Conservation (phyloP, 1,140 invertebrate genomes). For the Latrodectus geometricus region DNA sequence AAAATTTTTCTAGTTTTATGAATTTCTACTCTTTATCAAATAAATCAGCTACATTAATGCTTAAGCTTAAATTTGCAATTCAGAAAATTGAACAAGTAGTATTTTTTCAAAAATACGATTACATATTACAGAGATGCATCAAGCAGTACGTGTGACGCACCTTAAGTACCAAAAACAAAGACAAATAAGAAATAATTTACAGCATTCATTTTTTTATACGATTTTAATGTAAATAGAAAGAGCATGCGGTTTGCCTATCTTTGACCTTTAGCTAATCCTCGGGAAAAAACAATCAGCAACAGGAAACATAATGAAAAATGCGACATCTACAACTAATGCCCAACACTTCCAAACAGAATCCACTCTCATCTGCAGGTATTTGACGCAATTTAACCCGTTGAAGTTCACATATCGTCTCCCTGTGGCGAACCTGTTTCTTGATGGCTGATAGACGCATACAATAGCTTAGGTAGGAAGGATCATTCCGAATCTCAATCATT, state of each 20-base stretch:
- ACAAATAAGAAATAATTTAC: neutral
- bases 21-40: too few relatives aligned
- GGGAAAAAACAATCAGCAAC: conserved; percentile 33
- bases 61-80: too few relatives aligned
- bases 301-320: neutral
- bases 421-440: conserved; percentile 59
- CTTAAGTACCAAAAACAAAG: neutral
- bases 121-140: too few relatives aligned
- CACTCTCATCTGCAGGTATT: conserved; percentile 49
- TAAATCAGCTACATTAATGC: too few relatives aligned
- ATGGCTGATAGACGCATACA: conserved; percentile 39
- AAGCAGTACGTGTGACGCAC: too few relatives aligned
- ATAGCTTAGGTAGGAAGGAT: conserved; percentile 53
- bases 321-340: conserved; percentile 32
- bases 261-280: neutral
- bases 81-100: too few relatives aligned
- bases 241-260: neutral
- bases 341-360: conserved; percentile 7
- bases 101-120: too few relatives aligned
- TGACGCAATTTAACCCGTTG: conserved; percentile 53
- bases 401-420: conserved; percentile 60
- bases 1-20: too few relatives aligned
- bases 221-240: neutral
- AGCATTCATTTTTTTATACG: neutral
- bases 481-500: conserved; percentile 56